phyloP scores from a whole-genome alignment of 2,888 invertebrate species.

The Sphecodes monilicornis region DNA sequence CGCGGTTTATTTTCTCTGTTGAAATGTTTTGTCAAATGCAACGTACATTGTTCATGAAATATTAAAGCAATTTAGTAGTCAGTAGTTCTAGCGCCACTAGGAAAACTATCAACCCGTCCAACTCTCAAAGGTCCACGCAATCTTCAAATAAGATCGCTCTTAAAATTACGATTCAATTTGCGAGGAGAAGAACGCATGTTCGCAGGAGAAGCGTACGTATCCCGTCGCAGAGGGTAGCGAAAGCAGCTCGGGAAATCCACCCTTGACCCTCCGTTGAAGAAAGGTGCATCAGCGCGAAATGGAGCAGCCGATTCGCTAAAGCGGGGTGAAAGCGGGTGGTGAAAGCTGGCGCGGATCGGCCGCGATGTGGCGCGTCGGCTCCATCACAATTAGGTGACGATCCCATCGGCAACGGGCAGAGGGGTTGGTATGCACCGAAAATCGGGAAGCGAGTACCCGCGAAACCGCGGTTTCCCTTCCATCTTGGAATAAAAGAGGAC shows the following conservation, averaged over 20 bases:
- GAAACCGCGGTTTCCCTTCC: conserved; percentile 65
- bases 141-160: neutral
- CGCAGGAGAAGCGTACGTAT: neutral
- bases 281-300: conserved; percentile 39
- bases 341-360: neutral
- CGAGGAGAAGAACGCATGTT: neutral
- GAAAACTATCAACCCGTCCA: neutral
- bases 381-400: conserved; percentile 54
- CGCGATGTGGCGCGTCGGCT: neutral
- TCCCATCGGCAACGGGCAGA: conserved; percentile 35
- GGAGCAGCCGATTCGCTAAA: conserved; percentile 25
- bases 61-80: no score
- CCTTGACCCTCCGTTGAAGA: conserved; percentile 40
- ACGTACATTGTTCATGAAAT: no score
- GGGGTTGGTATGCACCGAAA: conserved; percentile 41
- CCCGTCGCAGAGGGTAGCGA: neutral
- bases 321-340: conserved; percentile 10
- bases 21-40: no score
- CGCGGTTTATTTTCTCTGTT: no score
- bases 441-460: conserved; percentile 66
- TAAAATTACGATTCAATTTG: neutral
- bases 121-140: neutral
- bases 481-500: conserved; percentile 42
- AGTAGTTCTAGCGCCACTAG: no score
- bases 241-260: conserved; percentile 18